Percentiles rank a stretch among this genome's conserved stretches.
These are phyloP conservation scores for Neria commutata DNA, from an alignment of 2,888 invertebrate genomes.

Conservation along the genomic window DNA sequence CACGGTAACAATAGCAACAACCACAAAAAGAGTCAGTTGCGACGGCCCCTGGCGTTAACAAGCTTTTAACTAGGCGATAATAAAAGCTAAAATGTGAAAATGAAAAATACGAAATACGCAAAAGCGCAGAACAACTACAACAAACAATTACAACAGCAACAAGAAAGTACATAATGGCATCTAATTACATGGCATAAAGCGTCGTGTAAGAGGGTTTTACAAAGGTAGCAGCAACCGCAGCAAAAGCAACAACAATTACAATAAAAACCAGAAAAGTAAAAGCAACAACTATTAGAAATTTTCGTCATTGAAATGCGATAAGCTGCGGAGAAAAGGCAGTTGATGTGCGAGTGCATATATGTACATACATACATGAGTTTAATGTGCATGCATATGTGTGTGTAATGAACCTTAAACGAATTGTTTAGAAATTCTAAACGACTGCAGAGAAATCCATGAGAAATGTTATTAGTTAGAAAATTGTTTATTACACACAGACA, in stretches of 20 bases:
- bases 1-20: neutral
- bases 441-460: no score
- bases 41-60: slow-evolving; percentile 3
- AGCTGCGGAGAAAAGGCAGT: neutral
- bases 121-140: neutral
- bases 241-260: neutral
- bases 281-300: neutral
- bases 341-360: neutral
- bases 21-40: neutral
- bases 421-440: no score
- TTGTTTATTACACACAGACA: no score
- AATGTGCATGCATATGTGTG: no score
- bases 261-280: neutral
- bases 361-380: no score
- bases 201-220: slow-evolving; percentile 22
- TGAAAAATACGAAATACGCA: slow-evolving; percentile 4
- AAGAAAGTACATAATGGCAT: neutral
- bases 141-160: slow-evolving; percentile 2
- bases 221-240: neutral
- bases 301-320: neutral
- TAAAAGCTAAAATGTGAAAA: slow-evolving; percentile 12
- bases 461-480: no score
- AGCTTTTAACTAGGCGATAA: slow-evolving; percentile 6
- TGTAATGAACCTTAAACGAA: no score
- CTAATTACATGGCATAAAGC: slow-evolving; percentile 7